These are phyloP conservation scores for Dynastes grantii DNA, from an alignment of 2,888 invertebrate species.

Conservation along the genomic window DNA sequence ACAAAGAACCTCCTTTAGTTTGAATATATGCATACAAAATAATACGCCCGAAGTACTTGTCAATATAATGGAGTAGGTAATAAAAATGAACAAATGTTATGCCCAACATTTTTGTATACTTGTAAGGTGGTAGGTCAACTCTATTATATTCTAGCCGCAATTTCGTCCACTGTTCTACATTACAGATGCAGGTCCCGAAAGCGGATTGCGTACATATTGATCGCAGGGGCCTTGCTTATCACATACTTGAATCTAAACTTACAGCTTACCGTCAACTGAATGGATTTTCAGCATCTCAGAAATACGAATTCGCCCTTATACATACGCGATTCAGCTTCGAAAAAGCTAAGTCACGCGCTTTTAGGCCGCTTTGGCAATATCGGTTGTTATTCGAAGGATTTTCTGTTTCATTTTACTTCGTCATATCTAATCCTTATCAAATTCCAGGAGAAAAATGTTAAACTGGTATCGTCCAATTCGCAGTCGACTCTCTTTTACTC, in stretches of 20 bases:
- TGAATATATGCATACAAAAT: neutral
- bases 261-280: constrained; percentile 59
- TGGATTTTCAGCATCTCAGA: constrained; percentile 58
- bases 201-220: constrained; percentile 60
- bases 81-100: constrained; percentile 35
- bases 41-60: neutral
- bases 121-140: constrained; percentile 21
- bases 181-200: constrained; percentile 56
- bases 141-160: constrained; percentile 39
- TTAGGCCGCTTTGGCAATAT: constrained; percentile 31
- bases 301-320: constrained; percentile 51
- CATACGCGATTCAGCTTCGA: constrained; percentile 1
- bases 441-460: constrained; percentile 25
- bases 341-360: constrained; percentile 20
- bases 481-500: neutral
- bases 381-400: constrained; percentile 33
- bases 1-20: no score
- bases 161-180: constrained; percentile 46
- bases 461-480: neutral
- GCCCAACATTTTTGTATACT: constrained; percentile 17
- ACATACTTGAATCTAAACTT: constrained; percentile 60
- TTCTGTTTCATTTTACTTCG: constrained; percentile 37
- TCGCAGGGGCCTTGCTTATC: constrained; percentile 59
- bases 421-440: constrained; percentile 39
- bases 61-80: constrained; percentile 11